Evolutionary conservation across 1,140 invertebrate species (phyloP).

Genomic region (Tetramorium parvispinum): DNA sequence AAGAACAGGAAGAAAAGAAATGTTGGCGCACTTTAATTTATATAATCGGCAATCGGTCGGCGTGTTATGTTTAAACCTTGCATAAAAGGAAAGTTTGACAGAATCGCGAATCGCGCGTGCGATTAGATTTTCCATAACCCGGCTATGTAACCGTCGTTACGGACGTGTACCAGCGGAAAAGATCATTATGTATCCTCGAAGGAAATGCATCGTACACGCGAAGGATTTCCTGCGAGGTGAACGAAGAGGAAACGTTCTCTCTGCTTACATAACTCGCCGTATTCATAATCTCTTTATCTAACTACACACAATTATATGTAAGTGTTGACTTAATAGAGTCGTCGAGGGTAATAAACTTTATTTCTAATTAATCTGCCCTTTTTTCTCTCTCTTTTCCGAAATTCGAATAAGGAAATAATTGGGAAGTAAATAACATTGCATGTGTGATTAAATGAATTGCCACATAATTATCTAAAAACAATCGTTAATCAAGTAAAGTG

Average conservation of each 20-base stretch:
- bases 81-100: conserved; percentile 40
- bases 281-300: conserved; percentile 52
- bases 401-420: conserved; percentile 10
- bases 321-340: conserved; percentile 30
- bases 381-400: neutral
- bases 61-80: neutral
- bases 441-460: neutral
- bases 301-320: conserved; percentile 8
- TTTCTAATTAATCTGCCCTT: neutral
- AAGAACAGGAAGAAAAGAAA: conserved; percentile 3
- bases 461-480: neutral
- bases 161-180: conserved; percentile 19
- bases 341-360: conserved; percentile 29
- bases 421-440: neutral
- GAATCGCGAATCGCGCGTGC: conserved; percentile 4
- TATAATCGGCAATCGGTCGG: conserved; percentile 16
- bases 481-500: neutral
- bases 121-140: conserved; percentile 16
- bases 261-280: conserved; percentile 46
- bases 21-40: neutral
- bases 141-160: conserved; percentile 13
- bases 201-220: conserved; percentile 44
- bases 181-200: conserved; percentile 55
- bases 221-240: conserved; percentile 48
- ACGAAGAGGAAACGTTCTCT: conserved; percentile 50